Evolutionary conservation across 2,797 vertebrate genomes (phyloP).

Genomic region (Masticophis lateralis): DNA sequence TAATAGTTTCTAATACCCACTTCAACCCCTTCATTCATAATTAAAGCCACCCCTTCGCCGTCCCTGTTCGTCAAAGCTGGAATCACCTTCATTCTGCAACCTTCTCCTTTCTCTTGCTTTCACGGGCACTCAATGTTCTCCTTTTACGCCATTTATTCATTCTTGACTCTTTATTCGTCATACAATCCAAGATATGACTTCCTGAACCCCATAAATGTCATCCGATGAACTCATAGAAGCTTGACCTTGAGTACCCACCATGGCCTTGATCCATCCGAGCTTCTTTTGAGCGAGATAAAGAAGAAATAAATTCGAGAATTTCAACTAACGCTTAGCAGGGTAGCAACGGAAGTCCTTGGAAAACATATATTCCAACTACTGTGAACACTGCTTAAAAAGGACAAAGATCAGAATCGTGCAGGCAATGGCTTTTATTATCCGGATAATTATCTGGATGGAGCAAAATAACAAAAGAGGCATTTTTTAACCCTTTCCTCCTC

Average conservation of each 20-base stretch:
- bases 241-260: not conserved
- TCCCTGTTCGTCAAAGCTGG: not conserved
- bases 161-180: not conserved
- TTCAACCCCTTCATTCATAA: not conserved
- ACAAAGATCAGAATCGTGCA: not conserved
- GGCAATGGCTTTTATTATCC: not conserved
- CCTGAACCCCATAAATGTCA: not conserved
- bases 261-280: not conserved
- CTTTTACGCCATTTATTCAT: not conserved
- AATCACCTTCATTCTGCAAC: not conserved
- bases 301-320: not conserved
- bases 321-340: no score
- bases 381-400: not conserved
- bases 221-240: not conserved
- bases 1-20: not conserved
- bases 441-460: not conserved
- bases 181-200: not conserved
- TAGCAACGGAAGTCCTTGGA: not conserved
- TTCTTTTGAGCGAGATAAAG: not conserved
- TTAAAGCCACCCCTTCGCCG: not conserved
- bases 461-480: not conserved
- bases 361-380: not conserved
- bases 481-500: not conserved
- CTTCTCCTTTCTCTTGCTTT: not conserved
- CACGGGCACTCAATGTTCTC: not conserved